A percentile compares a stretch with the other conserved stretches of the same genome.
Conservation (phyloP, 2,113 vertebrate species). For the Ammodytes dubius region DNA sequence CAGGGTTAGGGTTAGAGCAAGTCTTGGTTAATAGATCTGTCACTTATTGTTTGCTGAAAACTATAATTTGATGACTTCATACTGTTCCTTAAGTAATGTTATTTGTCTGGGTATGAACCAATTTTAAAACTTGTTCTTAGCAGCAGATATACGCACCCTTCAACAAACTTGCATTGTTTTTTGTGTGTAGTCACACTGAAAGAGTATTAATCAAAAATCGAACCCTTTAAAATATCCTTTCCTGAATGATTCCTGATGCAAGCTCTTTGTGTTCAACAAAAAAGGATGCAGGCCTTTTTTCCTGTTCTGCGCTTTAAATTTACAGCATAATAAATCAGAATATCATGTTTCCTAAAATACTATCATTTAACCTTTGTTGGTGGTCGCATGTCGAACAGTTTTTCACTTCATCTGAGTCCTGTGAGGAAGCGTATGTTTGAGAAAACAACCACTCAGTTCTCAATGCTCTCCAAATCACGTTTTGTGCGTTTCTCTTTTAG, state of each 20-base stretch:
- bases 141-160: neutral
- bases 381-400: constrained; percentile 16
- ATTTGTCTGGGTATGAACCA: neutral
- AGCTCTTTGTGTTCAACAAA: constrained; percentile 1
- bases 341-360: constrained; percentile 30
- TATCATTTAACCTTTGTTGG: constrained; percentile 45
- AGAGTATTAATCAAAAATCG: constrained; percentile 65
- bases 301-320: constrained; percentile 44
- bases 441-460: constrained; percentile 57
- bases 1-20: neutral
- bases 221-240: constrained; percentile 22
- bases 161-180: neutral
- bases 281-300: constrained; percentile 4
- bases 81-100: neutral
- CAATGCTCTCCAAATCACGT: constrained; percentile 34
- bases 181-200: constrained; percentile 68
- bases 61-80: neutral
- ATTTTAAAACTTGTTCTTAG: neutral
- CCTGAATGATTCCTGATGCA: constrained; percentile 46
- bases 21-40: constrained; percentile 8
- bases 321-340: constrained; percentile 61
- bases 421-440: constrained; percentile 34
- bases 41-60: neutral
- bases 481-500: constrained; percentile 8
- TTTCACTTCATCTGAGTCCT: neutral